Conservation (phyloP, 2,888 invertebrate genomes). For the Phasia obesa region DNA sequence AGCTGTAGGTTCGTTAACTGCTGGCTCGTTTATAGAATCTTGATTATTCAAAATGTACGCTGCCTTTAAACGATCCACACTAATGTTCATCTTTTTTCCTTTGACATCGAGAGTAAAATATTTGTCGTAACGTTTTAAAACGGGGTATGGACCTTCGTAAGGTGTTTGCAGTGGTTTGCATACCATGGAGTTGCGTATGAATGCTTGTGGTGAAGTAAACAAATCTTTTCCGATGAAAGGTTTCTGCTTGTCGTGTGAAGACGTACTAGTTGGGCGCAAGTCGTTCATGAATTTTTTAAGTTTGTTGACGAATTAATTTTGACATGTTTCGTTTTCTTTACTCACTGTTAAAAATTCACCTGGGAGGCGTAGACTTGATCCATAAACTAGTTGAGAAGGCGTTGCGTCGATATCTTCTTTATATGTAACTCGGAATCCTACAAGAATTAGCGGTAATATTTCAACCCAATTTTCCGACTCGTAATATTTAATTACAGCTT, state of each 20-base stretch:
- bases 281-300: slow-evolving; percentile 28
- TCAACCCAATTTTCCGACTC: too few relatives aligned
- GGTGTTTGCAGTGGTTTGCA: slow-evolving; percentile 35
- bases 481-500: slow-evolving; percentile 39
- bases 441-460: slow-evolving; percentile 16
- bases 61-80: slow-evolving; percentile 17
- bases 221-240: slow-evolving; percentile 24
- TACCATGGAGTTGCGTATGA: slow-evolving; percentile 33
- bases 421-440: slow-evolving; percentile 15
- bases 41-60: slow-evolving; percentile 4
- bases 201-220: slow-evolving; percentile 17
- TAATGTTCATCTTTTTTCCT: slow-evolving; percentile 23
- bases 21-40: too few relatives aligned
- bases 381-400: slow-evolving; percentile 32
- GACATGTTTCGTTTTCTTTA: background rate
- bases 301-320: slow-evolving; percentile 31
- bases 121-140: slow-evolving; percentile 26
- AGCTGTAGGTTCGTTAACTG: background rate
- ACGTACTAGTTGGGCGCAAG: slow-evolving; percentile 25
- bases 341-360: slow-evolving; percentile 15
- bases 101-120: slow-evolving; percentile 6
- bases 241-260: slow-evolving; percentile 1
- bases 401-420: slow-evolving; percentile 34
- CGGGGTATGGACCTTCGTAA: slow-evolving; percentile 30
- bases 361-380: slow-evolving; percentile 18